A percentile compares a stretch with the other conserved stretches of the same genome.
These are phyloP conservation scores for Danio jaintianensis DNA, from an alignment of 2,797 vertebrate genomes.

Conservation along the genomic window DNA sequence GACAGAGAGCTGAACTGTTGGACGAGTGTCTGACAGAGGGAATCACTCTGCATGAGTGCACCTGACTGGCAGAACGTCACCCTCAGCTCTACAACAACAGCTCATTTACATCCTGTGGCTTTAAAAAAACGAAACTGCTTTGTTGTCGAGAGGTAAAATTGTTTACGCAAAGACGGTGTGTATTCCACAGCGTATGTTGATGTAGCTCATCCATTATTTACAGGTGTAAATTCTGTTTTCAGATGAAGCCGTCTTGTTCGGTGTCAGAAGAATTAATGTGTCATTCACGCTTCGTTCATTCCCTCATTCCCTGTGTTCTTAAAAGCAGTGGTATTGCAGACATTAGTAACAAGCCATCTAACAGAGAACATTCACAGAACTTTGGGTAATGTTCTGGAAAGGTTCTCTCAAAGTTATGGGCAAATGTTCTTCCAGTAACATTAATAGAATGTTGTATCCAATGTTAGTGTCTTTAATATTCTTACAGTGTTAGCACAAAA, in stretches of 20 bases:
- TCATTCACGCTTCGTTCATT: conserved; percentile 24
- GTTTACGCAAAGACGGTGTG: conserved; percentile 10
- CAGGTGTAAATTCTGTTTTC: conserved; percentile 33
- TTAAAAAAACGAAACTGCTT: neutral
- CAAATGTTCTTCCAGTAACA: neutral
- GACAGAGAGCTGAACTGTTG: conserved; percentile 28
- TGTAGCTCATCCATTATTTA: conserved; percentile 48
- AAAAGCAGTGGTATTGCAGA: neutral
- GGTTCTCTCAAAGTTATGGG: neutral
- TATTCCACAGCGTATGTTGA: conserved; percentile 29
- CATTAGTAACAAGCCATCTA: conserved; percentile 26
- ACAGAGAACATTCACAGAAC: neutral
- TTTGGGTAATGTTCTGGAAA: neutral
- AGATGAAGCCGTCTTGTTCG: conserved; percentile 1
- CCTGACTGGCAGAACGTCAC: conserved; percentile 32
- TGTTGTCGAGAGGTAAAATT: conserved; percentile 6
- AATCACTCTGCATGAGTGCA: conserved; percentile 29
- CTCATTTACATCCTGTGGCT: neutral
- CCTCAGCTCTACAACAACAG: conserved; percentile 17
- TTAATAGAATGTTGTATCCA: neutral
- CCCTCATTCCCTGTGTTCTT: neutral
- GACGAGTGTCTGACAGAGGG: conserved; percentile 18
- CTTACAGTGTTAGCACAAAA: neutral
- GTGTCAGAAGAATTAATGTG: conserved; percentile 41
- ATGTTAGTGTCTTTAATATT: neutral